Base-by-base conservation (phyloP, 2,797 vertebrate species). In the Poeciliopsis paucimaculata region DNA sequence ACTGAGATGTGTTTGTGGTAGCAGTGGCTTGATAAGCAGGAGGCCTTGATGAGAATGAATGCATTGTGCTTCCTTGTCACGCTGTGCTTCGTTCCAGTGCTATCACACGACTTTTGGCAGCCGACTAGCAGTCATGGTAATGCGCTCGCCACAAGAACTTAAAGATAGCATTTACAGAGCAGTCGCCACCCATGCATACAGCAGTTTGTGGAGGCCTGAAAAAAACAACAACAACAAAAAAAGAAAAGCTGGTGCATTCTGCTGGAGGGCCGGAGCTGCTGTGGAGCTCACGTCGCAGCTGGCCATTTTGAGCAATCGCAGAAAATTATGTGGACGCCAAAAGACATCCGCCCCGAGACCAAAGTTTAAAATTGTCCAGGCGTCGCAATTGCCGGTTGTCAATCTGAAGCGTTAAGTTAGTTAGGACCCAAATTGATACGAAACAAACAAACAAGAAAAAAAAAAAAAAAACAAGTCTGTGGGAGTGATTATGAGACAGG, bases 401-500 rank as follows among this genome's bases (percentile, higher is more conserved):
- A 84, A 89, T 92, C 81, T 83, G 75, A 85, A 88, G 84, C 72
- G 57, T 84, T 53, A 20, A 51, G 49, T 53, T 73, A 80, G 68
- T 73, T 23, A 51, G 66, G 77, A 60, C 82, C 79, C 34, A 70
- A 79, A 85, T 75, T 82, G 90, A 93, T 90, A 88, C 31, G 64
- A 92, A 84, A 89, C 39, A 41, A 41, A 41, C 6, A 6, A 39
- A 41, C 6, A 91, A 87, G 8, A 49, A 20, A 6, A 18, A 16
- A 92, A 85, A 90, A 91, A 86, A 2, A 7, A 9, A 51, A 46
- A 46, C 4, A 46, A 4, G 26, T 91, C 90, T 88, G 93, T 93
- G 87, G 92, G 93, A 93, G 94, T 89, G 86, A 88, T 88, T 89
- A 86, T 87, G 87, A 90, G 92, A 92, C 90, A 94, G 91, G 94